Base-by-base conservation (phyloP, 2,113 vertebrate genomes). In the Chitala chitala region DNA sequence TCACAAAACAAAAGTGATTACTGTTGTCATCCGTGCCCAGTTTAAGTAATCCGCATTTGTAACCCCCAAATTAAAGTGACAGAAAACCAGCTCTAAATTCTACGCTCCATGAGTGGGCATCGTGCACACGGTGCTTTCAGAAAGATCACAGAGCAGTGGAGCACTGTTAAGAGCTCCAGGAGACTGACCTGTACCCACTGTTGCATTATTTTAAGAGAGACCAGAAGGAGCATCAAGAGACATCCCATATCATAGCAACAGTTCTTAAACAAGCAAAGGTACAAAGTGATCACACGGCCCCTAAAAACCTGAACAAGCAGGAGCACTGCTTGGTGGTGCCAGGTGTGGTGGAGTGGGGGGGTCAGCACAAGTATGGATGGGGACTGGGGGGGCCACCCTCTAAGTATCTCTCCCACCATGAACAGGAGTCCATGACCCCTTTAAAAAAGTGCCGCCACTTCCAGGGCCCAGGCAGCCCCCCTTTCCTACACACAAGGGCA, bases 401-500 rank as follows among this genome's bases (percentile, higher is more conserved):
- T 15, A 38, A 38, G 26, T 72, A 36, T 72, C 17, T 22, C 33
- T 58, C 70, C 69, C 54, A 72, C 54, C 20, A 58, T 51, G 42
- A 24, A 73, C 42, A 20, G 44, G 40, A 51, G 26, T 46, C 29
- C 6, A 44, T 50, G 58, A 73, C 72, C 72, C 56, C 22, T 2
- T 82, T 78, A 80, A 82, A 85, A 78, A 82, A 85, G 75, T 72
- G 85, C 88, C 83, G 82, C 86, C 83, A 85, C 82, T 85, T 86
- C 83, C 80, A 76, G 76, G 42, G 74, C 79, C 81, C 81, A 78
- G 56, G 79, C 79, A 78, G 77, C 55, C 83, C 82, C 83, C 84
- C 84, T 75, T 76, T 26, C 75, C 80, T 78, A 76, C 81, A 68
- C 42, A 80, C 82, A 74, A 24, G 63, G 38, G 12, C 81, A 74